Evolutionary conservation across 2,113 vertebrate species (phyloP).

Genomic region (Eclectus roratus): DNA sequence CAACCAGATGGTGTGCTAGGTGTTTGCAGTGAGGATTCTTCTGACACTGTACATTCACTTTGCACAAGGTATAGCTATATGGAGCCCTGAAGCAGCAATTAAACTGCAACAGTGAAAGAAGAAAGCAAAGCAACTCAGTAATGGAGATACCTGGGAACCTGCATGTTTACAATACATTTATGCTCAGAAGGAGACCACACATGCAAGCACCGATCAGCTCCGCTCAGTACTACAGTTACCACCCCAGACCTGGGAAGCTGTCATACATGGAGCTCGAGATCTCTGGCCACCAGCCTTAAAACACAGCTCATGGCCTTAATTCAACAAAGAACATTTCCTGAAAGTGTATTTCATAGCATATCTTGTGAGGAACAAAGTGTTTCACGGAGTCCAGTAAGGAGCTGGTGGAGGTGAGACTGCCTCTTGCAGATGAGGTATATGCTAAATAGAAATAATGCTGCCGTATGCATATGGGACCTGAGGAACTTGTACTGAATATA

Average conservation of each 20-base stretch:
- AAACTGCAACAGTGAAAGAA: neutral
- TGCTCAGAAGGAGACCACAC: accelerated
- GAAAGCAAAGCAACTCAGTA: neutral
- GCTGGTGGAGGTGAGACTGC: neutral
- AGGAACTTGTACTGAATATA: neutral
- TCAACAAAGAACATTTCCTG: neutral
- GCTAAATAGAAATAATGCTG: neutral
- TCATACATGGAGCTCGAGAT: accelerated
- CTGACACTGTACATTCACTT: neutral
- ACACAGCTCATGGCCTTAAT: neutral
- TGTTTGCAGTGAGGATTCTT: neutral
- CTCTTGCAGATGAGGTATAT: conserved; percentile 43
- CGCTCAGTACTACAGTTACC: neutral
- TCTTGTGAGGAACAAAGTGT: neutral
- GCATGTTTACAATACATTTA: accelerated
- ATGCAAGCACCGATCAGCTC: neutral
- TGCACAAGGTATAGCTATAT: neutral
- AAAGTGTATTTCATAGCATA: neutral
- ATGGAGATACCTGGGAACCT: neutral
- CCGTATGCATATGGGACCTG: neutral
- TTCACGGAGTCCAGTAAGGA: neutral
- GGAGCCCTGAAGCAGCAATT: neutral
- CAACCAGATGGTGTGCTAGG: neutral
- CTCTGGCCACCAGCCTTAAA: neutral
- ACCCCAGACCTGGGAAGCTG: neutral